A percentile compares a stretch with the other conserved stretches of the same genome.
Evolutionary conservation across 2,113 vertebrate genomes (phyloP).

Genomic region (Dolichallabes microphthalmus): DNA sequence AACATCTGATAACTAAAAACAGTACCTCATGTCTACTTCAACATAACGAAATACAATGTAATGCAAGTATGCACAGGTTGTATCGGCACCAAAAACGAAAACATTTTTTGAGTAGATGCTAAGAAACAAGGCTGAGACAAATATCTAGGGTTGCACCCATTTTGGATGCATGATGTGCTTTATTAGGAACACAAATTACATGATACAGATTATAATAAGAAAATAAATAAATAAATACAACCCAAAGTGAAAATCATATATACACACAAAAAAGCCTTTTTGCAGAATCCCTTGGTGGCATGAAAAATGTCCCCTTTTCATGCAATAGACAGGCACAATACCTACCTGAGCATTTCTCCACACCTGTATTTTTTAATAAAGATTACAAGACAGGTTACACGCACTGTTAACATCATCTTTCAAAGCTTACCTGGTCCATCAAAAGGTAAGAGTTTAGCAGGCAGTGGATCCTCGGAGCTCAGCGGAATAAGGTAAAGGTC

Average conservation of each 20-base stretch:
- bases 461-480: slow-evolving; percentile 90
- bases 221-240: slow-evolving; percentile 55
- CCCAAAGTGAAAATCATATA: slow-evolving; percentile 35
- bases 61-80: background rate
- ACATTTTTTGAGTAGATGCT: slow-evolving; percentile 1
- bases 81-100: background rate
- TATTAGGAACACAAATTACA: slow-evolving; percentile 66
- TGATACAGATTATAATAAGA: slow-evolving; percentile 48
- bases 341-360: background rate
- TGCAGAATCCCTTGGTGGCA: background rate
- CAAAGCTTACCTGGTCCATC: slow-evolving; percentile 96
- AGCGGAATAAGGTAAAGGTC: slow-evolving; percentile 98
- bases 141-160: slow-evolving; percentile 61
- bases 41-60: background rate
- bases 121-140: slow-evolving; percentile 63
- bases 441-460: slow-evolving; percentile 95
- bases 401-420: slow-evolving; percentile 49
- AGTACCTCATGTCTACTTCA: background rate
- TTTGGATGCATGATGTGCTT: slow-evolving; percentile 64
- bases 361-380: background rate
- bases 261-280: background rate
- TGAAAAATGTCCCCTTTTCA: slow-evolving; percentile 60
- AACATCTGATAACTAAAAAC: background rate
- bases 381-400: background rate
- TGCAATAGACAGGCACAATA: slow-evolving; percentile 15